A percentile compares a stretch with the other conserved stretches of the same genome.
These are phyloP conservation scores for Chitala chitala DNA, from an alignment of 2,113 vertebrate species.

Conservation along the genomic window DNA sequence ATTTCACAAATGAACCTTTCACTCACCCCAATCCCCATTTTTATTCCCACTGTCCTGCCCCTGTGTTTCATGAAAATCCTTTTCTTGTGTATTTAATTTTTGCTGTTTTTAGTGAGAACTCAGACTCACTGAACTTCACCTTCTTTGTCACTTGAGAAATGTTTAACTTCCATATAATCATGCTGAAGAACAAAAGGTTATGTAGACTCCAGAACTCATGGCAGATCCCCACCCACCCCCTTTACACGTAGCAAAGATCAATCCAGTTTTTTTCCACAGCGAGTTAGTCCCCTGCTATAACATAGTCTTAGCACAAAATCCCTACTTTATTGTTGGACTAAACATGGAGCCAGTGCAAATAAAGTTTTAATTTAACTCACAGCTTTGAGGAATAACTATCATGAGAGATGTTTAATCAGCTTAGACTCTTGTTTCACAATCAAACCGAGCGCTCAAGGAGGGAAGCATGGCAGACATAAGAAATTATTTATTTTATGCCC, in stretches of 20 bases:
- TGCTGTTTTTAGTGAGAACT: too few relatives aligned
- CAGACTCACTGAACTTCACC: neutral
- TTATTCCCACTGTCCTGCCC: too few relatives aligned
- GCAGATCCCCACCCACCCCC: neutral
- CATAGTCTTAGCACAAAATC: conserved; percentile 28
- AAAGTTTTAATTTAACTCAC: conserved; percentile 39
- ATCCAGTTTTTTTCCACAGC: neutral
- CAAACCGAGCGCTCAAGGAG: conserved; percentile 18
- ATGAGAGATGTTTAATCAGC: conserved; percentile 34
- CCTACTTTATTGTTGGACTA: conserved; percentile 31
- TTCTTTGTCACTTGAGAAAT: too few relatives aligned
- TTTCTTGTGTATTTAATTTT: too few relatives aligned
- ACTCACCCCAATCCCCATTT: too few relatives aligned
- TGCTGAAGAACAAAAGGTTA: neutral
- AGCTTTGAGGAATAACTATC: conserved; percentile 27
- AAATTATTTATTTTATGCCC: conserved; percentile 18
- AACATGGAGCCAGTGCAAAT: conserved; percentile 33
- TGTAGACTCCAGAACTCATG: conserved; percentile 4
- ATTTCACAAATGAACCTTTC: too few relatives aligned
- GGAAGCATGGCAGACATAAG: neutral
- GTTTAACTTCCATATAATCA: neutral
- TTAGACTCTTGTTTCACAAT: conserved; percentile 29
- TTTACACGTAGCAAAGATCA: neutral
- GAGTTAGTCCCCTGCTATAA: conserved; percentile 12
- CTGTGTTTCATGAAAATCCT: too few relatives aligned